Conservation (phyloP, 2,888 invertebrate species). For the Drosophila suboccidentalis region DNA sequence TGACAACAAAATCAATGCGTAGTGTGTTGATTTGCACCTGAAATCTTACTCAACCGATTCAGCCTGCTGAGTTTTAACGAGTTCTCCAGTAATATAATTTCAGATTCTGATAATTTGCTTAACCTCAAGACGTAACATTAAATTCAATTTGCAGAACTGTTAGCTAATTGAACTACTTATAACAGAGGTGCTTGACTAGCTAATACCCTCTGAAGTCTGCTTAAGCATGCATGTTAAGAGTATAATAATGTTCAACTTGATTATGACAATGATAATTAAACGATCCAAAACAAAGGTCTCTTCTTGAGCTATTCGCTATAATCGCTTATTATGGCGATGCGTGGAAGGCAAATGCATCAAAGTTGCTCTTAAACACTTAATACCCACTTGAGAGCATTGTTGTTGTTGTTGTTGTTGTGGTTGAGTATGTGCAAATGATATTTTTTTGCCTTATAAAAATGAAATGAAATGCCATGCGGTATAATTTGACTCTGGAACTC, state of each 20-base stretch:
- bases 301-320: constrained; percentile 9
- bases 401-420: constrained; percentile 13
- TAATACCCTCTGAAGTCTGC: neutral
- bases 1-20: neutral
- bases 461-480: constrained; percentile 47
- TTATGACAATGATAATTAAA: constrained; percentile 23
- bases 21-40: too few relatives aligned
- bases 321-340: constrained; percentile 18
- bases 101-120: neutral
- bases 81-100: neutral
- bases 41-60: too few relatives aligned
- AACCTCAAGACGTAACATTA: neutral
- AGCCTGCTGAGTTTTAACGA: too few relatives aligned
- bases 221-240: neutral
- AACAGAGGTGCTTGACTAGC: neutral
- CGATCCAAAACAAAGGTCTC: constrained; percentile 11
- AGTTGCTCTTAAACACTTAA: constrained; percentile 34
- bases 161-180: constrained; percentile 6
- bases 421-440: constrained; percentile 41
- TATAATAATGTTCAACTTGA: constrained; percentile 8
- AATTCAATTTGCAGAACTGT: neutral
- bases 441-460: constrained; percentile 41
- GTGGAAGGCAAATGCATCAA: constrained; percentile 24
- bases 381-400: constrained; percentile 30
- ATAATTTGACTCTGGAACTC: constrained; percentile 46